Conservation (phyloP, 1,140 invertebrate genomes). For the Plectus sambesii region DNA sequence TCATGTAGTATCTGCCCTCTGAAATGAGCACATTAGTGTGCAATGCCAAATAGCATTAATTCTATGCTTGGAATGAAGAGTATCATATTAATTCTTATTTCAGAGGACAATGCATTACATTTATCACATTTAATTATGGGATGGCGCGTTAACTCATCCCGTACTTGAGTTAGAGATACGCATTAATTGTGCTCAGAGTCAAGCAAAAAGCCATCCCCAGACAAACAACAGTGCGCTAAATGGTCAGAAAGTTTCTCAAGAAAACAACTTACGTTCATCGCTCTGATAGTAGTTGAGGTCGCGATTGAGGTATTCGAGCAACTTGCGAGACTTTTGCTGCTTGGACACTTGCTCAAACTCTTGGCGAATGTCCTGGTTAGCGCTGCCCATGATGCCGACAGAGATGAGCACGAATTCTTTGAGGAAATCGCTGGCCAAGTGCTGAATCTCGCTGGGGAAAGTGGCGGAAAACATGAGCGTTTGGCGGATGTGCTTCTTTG, state of each 20-base stretch:
- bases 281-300: neutral
- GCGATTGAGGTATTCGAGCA: conserved; percentile 58
- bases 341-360: conserved; percentile 61
- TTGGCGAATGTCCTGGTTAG: conserved; percentile 75
- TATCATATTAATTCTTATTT: no score
- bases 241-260: no score
- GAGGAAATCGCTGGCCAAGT: conserved; percentile 61
- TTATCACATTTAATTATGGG: no score
- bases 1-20: conserved; percentile 44
- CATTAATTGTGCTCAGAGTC: no score
- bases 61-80: no score
- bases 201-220: no score
- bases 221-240: no score
- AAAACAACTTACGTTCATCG: neutral
- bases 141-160: no score
- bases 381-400: conserved; percentile 75
- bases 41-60: no score
- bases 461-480: conserved; percentile 87
- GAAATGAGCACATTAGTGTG: no score
- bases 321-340: conserved; percentile 60
- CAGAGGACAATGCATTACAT: no score
- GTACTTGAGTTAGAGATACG: no score
- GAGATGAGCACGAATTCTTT: conserved; percentile 68
- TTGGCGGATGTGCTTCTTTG: conserved; percentile 58
- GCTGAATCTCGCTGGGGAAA: conserved; percentile 70